phyloP scores from a whole-genome alignment of 2,888 invertebrate species.

The Hyles lineata region DNA sequence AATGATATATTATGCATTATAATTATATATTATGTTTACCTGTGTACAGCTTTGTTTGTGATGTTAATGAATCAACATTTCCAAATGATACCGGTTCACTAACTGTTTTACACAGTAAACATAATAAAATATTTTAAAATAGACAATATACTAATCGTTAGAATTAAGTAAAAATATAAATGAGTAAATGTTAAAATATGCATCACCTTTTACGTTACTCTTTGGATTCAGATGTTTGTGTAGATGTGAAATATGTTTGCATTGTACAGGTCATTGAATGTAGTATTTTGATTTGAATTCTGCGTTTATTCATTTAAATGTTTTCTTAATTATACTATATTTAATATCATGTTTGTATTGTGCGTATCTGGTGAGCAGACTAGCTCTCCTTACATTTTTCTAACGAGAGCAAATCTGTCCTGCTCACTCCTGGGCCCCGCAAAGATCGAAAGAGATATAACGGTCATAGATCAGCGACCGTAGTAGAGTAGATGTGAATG shows the following conservation, averaged over 20 bases:
- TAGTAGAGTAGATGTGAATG: no score
- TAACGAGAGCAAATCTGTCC: no score
- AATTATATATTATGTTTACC: background rate
- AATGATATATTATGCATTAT: no score
- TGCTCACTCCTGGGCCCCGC: no score
- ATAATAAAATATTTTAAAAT: background rate
- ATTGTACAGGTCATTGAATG: slow-evolving; percentile 7
- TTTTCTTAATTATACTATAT: no score
- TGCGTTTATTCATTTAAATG: background rate
- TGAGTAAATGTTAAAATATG: background rate
- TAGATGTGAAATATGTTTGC: background rate
- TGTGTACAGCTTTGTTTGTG: background rate
- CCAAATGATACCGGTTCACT: background rate
- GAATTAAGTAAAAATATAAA: background rate
- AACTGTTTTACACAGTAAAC: background rate
- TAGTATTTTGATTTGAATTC: background rate
- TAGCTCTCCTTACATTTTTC: no score
- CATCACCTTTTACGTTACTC: background rate
- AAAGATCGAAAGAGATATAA: no score
- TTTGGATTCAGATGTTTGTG: background rate
- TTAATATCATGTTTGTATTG: no score
- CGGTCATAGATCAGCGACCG: no score
- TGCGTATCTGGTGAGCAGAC: no score
- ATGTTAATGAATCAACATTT: background rate
- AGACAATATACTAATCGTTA: background rate